Percentiles rank a stretch among this genome's conserved stretches.
These are phyloP conservation scores for Fragum sueziense DNA, from an alignment of 2,888 invertebrate genomes.

Conservation along the genomic window DNA sequence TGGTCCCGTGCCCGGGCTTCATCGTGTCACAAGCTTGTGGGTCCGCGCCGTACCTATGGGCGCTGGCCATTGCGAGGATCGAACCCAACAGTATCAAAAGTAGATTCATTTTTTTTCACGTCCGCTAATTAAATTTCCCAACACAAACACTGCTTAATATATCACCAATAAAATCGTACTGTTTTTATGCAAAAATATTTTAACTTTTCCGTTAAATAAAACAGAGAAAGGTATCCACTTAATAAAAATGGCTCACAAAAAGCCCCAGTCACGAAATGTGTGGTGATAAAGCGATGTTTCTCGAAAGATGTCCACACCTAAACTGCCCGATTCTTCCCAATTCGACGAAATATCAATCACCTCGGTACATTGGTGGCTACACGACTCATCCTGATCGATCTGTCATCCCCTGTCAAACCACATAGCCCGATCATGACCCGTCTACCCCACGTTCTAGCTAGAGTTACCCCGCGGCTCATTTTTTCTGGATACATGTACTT, in stretches of 20 bases:
- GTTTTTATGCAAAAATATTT: too few species aligned
- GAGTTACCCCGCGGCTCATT: not conserved
- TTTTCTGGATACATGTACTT: not conserved
- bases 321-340: not conserved
- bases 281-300: not conserved
- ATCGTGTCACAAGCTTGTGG: conserved; percentile 53
- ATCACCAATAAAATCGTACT: too few species aligned
- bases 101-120: conserved; percentile 7
- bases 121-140: too few species aligned
- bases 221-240: not conserved
- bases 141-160: too few species aligned
- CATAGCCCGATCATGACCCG: conserved; percentile 9
- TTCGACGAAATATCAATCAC: not conserved
- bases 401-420: not conserved
- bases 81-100: not conserved
- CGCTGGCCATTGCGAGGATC: not conserved
- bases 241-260: too few species aligned
- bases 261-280: not conserved
- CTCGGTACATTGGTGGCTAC: not conserved
- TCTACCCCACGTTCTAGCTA: too few species aligned
- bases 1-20: conserved; percentile 57
- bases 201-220: too few species aligned
- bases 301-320: not conserved
- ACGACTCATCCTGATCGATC: not conserved
- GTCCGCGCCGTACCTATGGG: conserved; percentile 57